Percentiles rank a stretch among this genome's conserved stretches.
Conservation (phyloP, 2,113 vertebrate species). For the Microcebus ravelobensis region DNA sequence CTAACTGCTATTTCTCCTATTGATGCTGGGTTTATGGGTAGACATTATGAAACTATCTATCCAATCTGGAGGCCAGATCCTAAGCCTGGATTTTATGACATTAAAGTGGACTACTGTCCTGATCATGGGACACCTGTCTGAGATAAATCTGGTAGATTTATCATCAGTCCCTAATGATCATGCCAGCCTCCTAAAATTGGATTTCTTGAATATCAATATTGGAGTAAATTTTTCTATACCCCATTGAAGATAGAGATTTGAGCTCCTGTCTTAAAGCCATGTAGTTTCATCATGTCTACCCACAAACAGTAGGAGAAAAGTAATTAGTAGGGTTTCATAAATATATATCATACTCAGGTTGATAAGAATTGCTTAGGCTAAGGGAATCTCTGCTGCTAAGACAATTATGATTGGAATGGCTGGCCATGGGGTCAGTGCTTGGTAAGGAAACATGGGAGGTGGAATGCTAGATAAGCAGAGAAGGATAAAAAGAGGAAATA, state of each 20-base stretch:
- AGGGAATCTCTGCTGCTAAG: neutral
- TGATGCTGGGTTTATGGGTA: neutral
- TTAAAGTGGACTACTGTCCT: neutral
- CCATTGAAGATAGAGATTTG: neutral
- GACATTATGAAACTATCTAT: neutral
- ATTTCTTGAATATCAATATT: neutral
- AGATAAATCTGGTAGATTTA: neutral
- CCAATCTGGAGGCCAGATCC: neutral
- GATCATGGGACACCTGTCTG: neutral
- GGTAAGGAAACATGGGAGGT: neutral
- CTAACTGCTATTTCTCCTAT: neutral
- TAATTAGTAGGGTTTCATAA: neutral
- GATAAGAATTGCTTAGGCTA: neutral
- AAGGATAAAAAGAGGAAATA: neutral
- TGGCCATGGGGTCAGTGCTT: neutral
- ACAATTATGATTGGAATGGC: neutral
- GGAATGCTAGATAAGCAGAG: rapidly evolving
- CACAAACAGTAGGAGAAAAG: neutral
- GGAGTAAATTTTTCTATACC: neutral
- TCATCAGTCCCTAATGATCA: neutral
- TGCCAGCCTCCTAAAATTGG: neutral
- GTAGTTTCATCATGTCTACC: neutral
- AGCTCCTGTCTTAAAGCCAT: neutral
- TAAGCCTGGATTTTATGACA: neutral
- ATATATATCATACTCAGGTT: neutral